phyloP scores from a whole-genome alignment of 2,797 vertebrate genomes.

The Antennarius maculatus region DNA sequence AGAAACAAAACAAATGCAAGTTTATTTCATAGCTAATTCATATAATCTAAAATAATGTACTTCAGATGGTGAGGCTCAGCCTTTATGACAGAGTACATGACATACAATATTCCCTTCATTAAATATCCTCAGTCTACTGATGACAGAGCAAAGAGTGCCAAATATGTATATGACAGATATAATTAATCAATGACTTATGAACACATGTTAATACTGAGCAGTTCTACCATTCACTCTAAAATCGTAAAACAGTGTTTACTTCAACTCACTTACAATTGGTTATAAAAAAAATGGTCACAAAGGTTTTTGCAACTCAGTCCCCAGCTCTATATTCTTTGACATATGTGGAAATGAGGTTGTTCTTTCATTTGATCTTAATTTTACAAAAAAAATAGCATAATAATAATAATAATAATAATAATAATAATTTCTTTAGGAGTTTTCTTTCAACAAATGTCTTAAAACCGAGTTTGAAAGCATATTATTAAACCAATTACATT shows the following conservation, averaged over 20 bases:
- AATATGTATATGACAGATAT: conserved; percentile 54
- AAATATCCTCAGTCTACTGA: conserved; percentile 35
- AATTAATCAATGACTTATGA: conserved; percentile 60
- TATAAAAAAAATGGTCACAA: conserved; percentile 61
- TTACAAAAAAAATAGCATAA: conserved; percentile 29
- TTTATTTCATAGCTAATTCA: conserved; percentile 41
- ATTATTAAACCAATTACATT: conserved; percentile 86
- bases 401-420: conserved; percentile 32
- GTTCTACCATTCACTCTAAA: conserved; percentile 59
- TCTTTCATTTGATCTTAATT: conserved; percentile 49
- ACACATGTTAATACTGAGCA: conserved; percentile 54
- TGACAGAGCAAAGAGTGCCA: conserved; percentile 49
- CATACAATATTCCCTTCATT: conserved; percentile 36
- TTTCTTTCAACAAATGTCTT: conserved; percentile 74
- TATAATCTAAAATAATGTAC: conserved; percentile 40
- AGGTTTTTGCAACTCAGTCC: conserved; percentile 66
- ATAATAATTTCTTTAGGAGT: conserved; percentile 42
- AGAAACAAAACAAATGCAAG: conserved; percentile 42
- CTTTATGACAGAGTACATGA: conserved; percentile 53
- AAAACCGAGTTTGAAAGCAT: conserved; percentile 87
- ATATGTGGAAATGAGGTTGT: conserved; percentile 55
- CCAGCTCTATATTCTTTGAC: conserved; percentile 63
- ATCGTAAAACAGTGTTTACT: conserved; percentile 65
- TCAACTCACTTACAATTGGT: conserved; percentile 62
- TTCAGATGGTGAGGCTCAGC: conserved; percentile 42